These are phyloP conservation scores for Serrognathus titanus DNA, from an alignment of 2,888 invertebrate genomes.

Conservation along the genomic window DNA sequence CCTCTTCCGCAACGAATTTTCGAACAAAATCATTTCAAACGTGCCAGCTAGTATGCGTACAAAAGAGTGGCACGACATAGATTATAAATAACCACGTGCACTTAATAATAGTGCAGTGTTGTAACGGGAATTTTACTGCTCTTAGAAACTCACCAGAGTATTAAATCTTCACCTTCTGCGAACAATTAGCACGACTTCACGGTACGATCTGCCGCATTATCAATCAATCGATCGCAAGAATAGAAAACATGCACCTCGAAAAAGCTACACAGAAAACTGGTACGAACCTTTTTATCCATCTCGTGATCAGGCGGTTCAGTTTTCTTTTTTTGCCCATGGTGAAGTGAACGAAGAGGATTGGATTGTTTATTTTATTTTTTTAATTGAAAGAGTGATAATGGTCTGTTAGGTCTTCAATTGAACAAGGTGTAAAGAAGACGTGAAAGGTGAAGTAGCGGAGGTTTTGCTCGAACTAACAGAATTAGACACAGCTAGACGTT, in stretches of 20 bases:
- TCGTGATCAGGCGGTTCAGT: slow-evolving; percentile 45
- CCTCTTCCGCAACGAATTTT: too few species aligned
- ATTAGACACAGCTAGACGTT: slow-evolving; percentile 30
- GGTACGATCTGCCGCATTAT: too few species aligned
- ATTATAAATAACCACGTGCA: slow-evolving; percentile 6
- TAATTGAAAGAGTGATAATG: too few species aligned
- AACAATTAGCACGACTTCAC: too few species aligned
- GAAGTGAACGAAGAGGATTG: background rate
- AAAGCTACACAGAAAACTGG: background rate
- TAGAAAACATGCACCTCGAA: background rate
- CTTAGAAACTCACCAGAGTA: background rate
- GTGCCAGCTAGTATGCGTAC: too few species aligned
- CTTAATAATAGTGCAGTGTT: background rate
- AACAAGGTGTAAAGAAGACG: background rate
- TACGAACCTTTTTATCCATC: slow-evolving; percentile 48
- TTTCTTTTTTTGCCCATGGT: slow-evolving; percentile 45
- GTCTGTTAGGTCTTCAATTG: too few species aligned
- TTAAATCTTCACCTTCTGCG: background rate
- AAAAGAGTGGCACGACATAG: too few species aligned
- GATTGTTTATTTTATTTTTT: background rate
- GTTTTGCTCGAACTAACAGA: slow-evolving; percentile 19
- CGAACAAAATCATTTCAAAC: too few species aligned
- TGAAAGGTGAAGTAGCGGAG: background rate
- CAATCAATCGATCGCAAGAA: background rate
- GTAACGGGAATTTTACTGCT: background rate